Evolutionary conservation across 2,797 vertebrate genomes (phyloP).

Genomic region (Sarcophilus harrisii): DNA sequence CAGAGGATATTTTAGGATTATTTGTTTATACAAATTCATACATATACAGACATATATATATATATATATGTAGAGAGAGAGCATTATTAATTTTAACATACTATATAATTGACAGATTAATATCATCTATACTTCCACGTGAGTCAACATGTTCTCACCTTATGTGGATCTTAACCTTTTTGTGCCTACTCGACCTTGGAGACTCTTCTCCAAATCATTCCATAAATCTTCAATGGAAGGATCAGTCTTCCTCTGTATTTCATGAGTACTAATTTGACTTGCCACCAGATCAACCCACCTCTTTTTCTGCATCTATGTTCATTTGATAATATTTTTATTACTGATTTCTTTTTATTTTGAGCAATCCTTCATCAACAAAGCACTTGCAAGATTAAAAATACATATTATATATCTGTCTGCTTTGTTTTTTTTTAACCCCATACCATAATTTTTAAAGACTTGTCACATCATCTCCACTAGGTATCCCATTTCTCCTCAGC

Average conservation of each 20-base stretch:
- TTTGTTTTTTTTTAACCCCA: background rate
- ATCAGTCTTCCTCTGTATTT: background rate
- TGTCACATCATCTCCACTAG: background rate
- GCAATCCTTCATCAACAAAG: background rate
- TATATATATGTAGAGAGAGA: background rate
- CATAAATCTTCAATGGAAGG: background rate
- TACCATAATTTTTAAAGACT: background rate
- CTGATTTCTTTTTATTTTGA: background rate
- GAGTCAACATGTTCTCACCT: background rate
- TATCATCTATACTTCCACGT: background rate
- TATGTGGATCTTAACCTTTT: background rate
- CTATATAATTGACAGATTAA: background rate
- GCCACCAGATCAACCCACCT: background rate
- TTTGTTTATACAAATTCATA: background rate
- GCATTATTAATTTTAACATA: background rate
- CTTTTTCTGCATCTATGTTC: background rate
- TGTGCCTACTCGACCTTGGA: background rate
- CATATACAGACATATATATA: background rate
- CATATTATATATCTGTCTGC: background rate
- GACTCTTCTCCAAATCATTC: background rate
- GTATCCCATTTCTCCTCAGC: background rate
- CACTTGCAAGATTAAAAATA: background rate
- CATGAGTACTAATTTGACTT: background rate
- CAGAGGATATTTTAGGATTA: background rate
- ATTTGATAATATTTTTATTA: background rate